Evolutionary conservation across 2,113 vertebrate species (phyloP).

Genomic region (Stigmatopora nigra): DNA sequence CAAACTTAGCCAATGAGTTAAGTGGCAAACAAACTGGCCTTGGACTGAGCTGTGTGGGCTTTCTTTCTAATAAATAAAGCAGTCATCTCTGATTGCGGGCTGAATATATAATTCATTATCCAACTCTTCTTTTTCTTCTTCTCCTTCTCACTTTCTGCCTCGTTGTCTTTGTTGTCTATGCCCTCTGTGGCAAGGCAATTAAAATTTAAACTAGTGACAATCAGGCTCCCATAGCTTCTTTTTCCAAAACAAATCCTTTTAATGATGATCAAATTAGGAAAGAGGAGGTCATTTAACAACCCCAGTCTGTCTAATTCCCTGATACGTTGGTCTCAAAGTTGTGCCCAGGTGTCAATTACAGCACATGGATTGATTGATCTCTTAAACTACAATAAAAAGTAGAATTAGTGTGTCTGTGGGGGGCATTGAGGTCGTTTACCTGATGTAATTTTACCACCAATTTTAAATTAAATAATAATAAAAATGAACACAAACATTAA

Average conservation of each 20-base stretch:
- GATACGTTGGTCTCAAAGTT: neutral
- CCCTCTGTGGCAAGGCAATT: conserved; percentile 63
- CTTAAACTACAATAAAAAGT: too few relatives aligned
- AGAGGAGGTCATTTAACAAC: neutral
- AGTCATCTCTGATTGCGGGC: conserved; percentile 64
- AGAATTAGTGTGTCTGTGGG: too few relatives aligned
- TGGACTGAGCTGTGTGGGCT: conserved; percentile 52
- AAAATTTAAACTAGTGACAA: conserved; percentile 62
- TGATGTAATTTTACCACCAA: too few relatives aligned
- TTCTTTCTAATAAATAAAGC: conserved; percentile 69
- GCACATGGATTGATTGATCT: too few relatives aligned
- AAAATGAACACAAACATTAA: too few relatives aligned
- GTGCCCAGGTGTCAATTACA: too few relatives aligned
- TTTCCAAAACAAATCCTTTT: neutral
- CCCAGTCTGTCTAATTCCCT: neutral
- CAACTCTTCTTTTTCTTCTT: conserved; percentile 48
- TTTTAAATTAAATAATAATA: too few relatives aligned
- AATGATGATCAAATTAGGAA: neutral
- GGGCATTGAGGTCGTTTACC: too few relatives aligned
- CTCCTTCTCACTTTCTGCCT: conserved; percentile 61
- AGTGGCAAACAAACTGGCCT: conserved; percentile 59
- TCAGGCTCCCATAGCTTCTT: neutral
- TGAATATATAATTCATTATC: conserved; percentile 70
- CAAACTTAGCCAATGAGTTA: conserved; percentile 4
- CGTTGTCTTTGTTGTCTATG: conserved; percentile 63